These are phyloP conservation scores for Parazoanthus atlanticus DNA, from an alignment of 92 coral and sea anemone genomes.

Conservation along the genomic window DNA sequence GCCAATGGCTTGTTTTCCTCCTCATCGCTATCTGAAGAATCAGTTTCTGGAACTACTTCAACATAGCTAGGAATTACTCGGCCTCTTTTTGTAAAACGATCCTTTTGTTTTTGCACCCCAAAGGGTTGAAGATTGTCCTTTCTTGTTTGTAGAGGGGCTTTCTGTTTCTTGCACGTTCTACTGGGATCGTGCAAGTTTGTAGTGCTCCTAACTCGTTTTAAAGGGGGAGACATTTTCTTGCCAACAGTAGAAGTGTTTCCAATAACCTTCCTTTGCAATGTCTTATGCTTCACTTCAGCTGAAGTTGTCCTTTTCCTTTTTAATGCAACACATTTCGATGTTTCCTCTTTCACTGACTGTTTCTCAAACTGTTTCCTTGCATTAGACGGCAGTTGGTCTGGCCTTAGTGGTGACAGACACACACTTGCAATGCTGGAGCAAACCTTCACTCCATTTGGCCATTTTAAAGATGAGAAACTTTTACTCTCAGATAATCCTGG, in stretches of 20 bases:
- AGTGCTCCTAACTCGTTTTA: neutral
- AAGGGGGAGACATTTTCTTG: neutral
- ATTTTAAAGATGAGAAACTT: too few relatives aligned
- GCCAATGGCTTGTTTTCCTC: constrained; percentile 5
- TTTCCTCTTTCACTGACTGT: neutral
- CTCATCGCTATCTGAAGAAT: constrained; percentile 34
- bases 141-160: constrained; percentile 20
- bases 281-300: neutral
- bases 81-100: neutral
- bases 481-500: neutral
- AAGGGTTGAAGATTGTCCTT: constrained; percentile 26
- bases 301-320: neutral
- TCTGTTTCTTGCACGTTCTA: neutral
- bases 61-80: neutral
- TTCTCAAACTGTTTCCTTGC: constrained; percentile 10
- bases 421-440: constrained; percentile 1
- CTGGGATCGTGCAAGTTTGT: neutral
- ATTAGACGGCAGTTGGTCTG: constrained; percentile 19
- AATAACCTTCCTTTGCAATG: neutral
- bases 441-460: neutral
- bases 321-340: neutral
- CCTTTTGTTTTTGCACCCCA: neutral
- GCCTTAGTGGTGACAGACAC: constrained; percentile 8
- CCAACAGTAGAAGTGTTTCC: neutral
- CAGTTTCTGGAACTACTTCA: neutral